phyloP scores from a whole-genome alignment of 2,113 vertebrate genomes.

The Scartelaos histophorus region DNA sequence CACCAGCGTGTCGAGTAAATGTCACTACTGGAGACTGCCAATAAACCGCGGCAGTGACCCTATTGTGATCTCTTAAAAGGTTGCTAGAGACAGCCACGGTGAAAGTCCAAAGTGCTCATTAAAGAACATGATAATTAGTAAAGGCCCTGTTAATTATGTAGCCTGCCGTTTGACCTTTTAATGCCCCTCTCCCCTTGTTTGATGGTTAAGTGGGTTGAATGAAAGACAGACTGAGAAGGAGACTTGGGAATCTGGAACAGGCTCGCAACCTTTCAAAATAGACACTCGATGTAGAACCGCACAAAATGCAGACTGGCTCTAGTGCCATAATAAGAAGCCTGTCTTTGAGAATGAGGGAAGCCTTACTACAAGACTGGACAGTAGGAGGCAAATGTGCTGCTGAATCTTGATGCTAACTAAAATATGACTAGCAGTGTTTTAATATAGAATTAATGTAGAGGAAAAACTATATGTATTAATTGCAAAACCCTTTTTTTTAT shows the following conservation, averaged over 20 bases:
- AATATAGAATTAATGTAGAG: neutral
- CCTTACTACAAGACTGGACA: neutral
- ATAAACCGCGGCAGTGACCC: constrained; percentile 23
- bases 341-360: constrained; percentile 16
- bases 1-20: neutral
- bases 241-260: constrained; percentile 60
- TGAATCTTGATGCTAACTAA: neutral
- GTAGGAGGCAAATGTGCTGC: neutral
- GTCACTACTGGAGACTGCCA: neutral
- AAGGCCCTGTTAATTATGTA: constrained; percentile 59
- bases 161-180: constrained; percentile 57
- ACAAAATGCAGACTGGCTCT: constrained; percentile 67
- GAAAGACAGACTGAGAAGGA: constrained; percentile 36
- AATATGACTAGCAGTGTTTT: neutral
- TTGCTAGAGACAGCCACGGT: constrained; percentile 14
- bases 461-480: neutral
- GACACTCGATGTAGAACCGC: constrained; percentile 68
- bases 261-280: constrained; percentile 73
- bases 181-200: constrained; percentile 34
- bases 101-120: constrained; percentile 56
- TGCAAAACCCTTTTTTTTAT: too few relatives aligned
- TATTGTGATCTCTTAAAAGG: constrained; percentile 32
- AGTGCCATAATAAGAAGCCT: constrained; percentile 71
- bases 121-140: constrained; percentile 73
- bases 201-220: constrained; percentile 59